Percentiles rank a stretch among this genome's conserved stretches.
phyloP scores from a whole-genome alignment of 2,888 invertebrate genomes.

The Melinaea menophilus region DNA sequence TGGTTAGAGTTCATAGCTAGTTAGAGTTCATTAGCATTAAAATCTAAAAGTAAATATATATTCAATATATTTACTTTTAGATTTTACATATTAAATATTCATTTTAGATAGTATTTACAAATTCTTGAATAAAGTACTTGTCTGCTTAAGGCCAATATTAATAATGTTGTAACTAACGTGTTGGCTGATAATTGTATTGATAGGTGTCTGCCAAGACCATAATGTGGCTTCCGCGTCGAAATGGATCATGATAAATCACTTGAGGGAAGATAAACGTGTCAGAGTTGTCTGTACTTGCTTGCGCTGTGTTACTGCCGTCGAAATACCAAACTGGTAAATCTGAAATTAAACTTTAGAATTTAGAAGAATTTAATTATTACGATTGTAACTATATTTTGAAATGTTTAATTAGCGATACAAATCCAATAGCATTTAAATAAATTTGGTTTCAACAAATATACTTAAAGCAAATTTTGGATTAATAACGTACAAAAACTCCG shows the following conservation, averaged over 20 bases:
- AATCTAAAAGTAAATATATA: no score
- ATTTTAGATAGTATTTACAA: no score
- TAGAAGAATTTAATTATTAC: not conserved
- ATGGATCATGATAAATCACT: slow-evolving; percentile 83
- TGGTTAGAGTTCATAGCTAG: no score
- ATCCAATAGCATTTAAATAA: no score
- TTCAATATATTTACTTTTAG: no score
- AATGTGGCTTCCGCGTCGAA: slow-evolving; percentile 84
- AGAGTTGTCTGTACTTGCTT: slow-evolving; percentile 79
- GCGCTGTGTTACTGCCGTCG: slow-evolving; percentile 85
- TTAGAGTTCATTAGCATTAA: no score
- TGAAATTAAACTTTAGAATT: slow-evolving; percentile 40
- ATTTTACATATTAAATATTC: no score
- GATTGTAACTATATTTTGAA: not conserved
- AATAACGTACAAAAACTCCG: no score
- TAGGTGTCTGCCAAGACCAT: slow-evolving; percentile 88
- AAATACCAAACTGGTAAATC: slow-evolving; percentile 87
- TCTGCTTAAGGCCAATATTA: slow-evolving; percentile 9
- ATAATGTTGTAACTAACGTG: slow-evolving; percentile 43
- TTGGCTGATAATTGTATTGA: slow-evolving; percentile 77
- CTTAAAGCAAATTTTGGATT: no score
- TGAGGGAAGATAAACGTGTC: slow-evolving; percentile 87
- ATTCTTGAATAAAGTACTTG: not conserved
- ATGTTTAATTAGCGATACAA: not conserved
- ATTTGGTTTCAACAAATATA: no score